These are phyloP conservation scores for Megathymus violae DNA, from an alignment of 1,140 invertebrate genomes.

Conservation along the genomic window DNA sequence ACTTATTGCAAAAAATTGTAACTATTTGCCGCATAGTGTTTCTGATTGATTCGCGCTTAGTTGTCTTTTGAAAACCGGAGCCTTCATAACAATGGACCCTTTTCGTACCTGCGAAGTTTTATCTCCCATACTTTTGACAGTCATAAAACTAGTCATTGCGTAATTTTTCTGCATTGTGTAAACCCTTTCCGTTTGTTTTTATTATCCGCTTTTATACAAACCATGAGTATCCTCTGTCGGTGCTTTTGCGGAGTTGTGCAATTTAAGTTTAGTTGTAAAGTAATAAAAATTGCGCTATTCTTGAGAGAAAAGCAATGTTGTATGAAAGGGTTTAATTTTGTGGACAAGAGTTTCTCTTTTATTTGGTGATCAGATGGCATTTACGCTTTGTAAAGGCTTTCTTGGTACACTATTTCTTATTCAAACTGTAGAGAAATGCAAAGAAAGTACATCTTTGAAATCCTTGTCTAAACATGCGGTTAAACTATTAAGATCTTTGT, in stretches of 20 bases:
- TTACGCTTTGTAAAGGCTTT: constrained; percentile 67
- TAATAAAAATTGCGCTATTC: constrained; percentile 80
- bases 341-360: constrained; percentile 64
- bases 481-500: not conserved
- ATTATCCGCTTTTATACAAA: constrained; percentile 68
- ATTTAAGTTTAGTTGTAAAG: constrained; percentile 70
- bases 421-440: not conserved
- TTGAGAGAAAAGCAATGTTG: constrained; percentile 67
- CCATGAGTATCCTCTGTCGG: constrained; percentile 53
- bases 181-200: constrained; percentile 81
- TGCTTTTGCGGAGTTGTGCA: constrained; percentile 75
- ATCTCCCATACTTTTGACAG: constrained; percentile 46
- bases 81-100: constrained; percentile 45
- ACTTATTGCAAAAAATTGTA: constrained; percentile 66
- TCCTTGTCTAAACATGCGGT: not conserved
- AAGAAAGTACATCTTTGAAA: not conserved
- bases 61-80: constrained; percentile 37
- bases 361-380: constrained; percentile 49
- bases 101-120: constrained; percentile 76
- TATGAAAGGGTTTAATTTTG: constrained; percentile 72
- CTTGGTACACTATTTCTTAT: constrained; percentile 22
- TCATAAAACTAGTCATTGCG: constrained; percentile 73
- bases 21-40: constrained; percentile 71
- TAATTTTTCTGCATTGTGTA: constrained; percentile 80
- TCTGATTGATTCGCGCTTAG: constrained; percentile 56